These are phyloP conservation scores for Synergus itoensis DNA, from an alignment of 2,888 invertebrate genomes.

Conservation along the genomic window DNA sequence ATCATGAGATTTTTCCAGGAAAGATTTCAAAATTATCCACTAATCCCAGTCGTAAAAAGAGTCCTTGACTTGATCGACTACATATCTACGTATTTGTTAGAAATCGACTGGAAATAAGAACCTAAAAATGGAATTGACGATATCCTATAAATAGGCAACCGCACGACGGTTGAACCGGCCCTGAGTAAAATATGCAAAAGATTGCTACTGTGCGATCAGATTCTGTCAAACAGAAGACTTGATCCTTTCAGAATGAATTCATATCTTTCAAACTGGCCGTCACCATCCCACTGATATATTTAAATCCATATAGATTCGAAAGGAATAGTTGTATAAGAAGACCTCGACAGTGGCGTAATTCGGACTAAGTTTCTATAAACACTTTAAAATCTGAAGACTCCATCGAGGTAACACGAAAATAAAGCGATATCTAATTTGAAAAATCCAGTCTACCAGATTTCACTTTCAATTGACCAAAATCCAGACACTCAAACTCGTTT, in stretches of 20 bases:
- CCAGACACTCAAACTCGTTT: not conserved
- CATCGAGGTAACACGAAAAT: not conserved
- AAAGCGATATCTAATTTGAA: not conserved
- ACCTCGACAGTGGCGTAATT: not conserved
- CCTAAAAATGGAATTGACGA: not conserved
- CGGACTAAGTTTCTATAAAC: not conserved
- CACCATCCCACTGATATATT: not conserved
- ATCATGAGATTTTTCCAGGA: not conserved
- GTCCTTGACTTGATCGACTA: not conserved
- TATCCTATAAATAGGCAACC: not conserved
- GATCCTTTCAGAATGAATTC: not conserved
- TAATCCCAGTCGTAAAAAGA: not conserved
- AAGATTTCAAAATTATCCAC: not conserved
- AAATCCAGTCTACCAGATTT: not conserved
- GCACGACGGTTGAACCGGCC: not conserved
- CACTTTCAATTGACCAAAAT: not conserved
- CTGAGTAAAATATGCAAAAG: not conserved
- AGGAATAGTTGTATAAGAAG: not conserved
- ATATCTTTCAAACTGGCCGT: not conserved
- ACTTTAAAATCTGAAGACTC: not conserved
- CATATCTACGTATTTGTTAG: not conserved
- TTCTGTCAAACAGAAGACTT: slow-evolving; percentile 9
- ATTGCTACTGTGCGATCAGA: slow-evolving; percentile 2
- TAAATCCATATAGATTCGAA: not conserved
- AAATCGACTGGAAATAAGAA: not conserved